Evolutionary conservation across 2,888 invertebrate genomes (phyloP).

Genomic region (Leucoma salicis): DNA sequence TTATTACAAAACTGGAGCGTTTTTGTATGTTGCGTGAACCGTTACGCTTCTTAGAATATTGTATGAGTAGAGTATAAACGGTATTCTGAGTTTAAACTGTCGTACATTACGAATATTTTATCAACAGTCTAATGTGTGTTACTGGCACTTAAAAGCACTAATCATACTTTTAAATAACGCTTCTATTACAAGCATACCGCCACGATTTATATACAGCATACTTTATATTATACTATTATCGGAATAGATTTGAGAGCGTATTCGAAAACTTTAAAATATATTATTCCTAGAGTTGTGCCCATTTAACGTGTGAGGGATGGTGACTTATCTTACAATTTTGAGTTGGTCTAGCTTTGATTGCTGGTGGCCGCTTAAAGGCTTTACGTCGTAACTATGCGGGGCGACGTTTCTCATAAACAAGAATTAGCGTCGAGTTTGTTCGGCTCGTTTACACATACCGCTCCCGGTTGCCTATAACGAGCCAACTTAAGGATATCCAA

Average conservation of each 20-base stretch:
- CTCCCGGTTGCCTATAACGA: constrained; percentile 70
- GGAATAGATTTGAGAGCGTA: too few species aligned
- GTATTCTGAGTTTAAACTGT: constrained; percentile 48
- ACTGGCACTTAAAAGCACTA: constrained; percentile 42
- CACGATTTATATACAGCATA: too few species aligned
- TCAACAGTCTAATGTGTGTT: constrained; percentile 58
- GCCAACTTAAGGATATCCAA: constrained; percentile 53
- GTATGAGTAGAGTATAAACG: constrained; percentile 58
- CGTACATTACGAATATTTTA: constrained; percentile 66
- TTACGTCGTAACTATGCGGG: constrained; percentile 57
- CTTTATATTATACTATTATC: too few species aligned
- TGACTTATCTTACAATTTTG: constrained; percentile 48
- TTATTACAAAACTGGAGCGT: constrained; percentile 63
- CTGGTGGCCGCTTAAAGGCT: constrained; percentile 60
- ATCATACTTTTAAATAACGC: neutral
- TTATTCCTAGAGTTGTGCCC: constrained; percentile 41
- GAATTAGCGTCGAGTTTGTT: constrained; percentile 75
- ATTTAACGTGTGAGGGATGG: constrained; percentile 52
- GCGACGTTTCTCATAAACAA: constrained; percentile 72
- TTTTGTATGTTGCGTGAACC: constrained; percentile 56
- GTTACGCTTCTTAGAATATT: constrained; percentile 67
- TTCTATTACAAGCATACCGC: constrained; percentile 38
- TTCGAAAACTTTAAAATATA: too few species aligned
- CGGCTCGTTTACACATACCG: constrained; percentile 78
- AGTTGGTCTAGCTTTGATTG: constrained; percentile 52